Evolutionary conservation across 2,888 invertebrate species (phyloP).

Genomic region (Tinea pellionella): DNA sequence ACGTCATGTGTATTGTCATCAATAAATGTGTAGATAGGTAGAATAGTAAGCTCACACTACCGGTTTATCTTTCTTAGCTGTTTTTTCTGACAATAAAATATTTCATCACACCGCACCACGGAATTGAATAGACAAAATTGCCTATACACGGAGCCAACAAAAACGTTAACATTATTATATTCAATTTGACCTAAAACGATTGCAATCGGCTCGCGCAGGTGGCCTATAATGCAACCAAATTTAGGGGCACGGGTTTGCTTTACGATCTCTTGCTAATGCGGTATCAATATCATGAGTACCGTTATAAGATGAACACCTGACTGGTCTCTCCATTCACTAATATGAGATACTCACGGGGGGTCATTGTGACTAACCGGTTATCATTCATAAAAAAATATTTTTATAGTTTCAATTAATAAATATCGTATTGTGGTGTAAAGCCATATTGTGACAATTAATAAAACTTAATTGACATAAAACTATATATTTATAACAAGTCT

Average conservation of each 20-base stretch:
- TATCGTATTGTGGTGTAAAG: neutral
- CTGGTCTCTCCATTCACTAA: constrained; percentile 14
- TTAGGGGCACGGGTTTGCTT: neutral
- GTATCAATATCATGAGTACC: constrained; percentile 15
- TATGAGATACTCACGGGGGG: constrained; percentile 3
- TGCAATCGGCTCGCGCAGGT: constrained; percentile 3
- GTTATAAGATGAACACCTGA: constrained; percentile 14
- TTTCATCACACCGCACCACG: neutral
- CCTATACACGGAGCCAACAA: constrained; percentile 1
- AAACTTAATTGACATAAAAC: neutral
- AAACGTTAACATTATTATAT: constrained; percentile 5
- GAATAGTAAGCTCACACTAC: neutral
- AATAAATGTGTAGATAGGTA: too few relatives aligned
- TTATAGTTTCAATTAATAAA: neutral
- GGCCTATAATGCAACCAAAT: constrained; percentile 9
- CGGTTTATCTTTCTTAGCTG: neutral
- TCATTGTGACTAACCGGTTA: constrained; percentile 6
- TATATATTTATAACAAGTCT: too few relatives aligned
- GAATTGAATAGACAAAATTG: neutral
- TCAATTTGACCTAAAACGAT: constrained; percentile 10
- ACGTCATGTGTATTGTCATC: too few relatives aligned
- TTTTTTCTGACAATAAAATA: constrained; percentile 1
- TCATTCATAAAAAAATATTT: constrained; percentile 3
- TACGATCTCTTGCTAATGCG: constrained; percentile 13
- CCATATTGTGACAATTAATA: neutral